Evolutionary conservation across 2,888 invertebrate species (phyloP), one percentile per base, ranked within the genome.

Genomic region (Caenorhabditis virilis): DNA sequence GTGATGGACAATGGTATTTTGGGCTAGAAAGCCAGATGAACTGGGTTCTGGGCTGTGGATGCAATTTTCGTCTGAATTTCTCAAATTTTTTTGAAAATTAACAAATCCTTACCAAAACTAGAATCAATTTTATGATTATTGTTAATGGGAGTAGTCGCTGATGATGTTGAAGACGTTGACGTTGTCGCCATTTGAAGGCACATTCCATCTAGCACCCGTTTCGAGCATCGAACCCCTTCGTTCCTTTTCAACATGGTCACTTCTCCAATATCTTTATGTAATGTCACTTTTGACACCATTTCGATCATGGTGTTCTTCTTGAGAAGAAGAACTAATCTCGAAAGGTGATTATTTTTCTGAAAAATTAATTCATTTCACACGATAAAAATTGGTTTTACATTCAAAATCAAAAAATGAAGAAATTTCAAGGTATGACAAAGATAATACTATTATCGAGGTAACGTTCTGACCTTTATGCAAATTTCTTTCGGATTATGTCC

Each of bases 141-240:
- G 22, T 38, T 41, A n/a, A 22, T 38, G 18, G 15, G 15, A n/a
- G 27, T 22, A 13, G 53, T 45, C 30, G 26, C 16, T n/a, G n/a
- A n/a, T n/a, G n/a, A n/a, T 20, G 47, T n/a, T 20, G 54, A 30
- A 35, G 15, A n/a, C n/a, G 47, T 20, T 20, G 64, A 64, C 15
- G 64, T 47, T 35, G 52, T 56, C 6, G 65, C 65, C 65, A 65
- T 65, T 33, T 55, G 41, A 16, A 42, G 26, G 35, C 49, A 54
- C 55, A 65, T 65, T 23, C 30, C 42, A 27, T 49, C 57, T 23
- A 65, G 33, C 9, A 65, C 55, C 22, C 47, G 30, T 36, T 54
- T 45, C 2, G 65, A 65, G 25, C 65, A 65, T 33, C 47, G n/a
- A n/a, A 35, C 47, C 13, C 47, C 49, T 39, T 49, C 39, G 22